Base-by-base conservation (phyloP, 2,888 invertebrate species). In the Drosophila stalkeri region DNA sequence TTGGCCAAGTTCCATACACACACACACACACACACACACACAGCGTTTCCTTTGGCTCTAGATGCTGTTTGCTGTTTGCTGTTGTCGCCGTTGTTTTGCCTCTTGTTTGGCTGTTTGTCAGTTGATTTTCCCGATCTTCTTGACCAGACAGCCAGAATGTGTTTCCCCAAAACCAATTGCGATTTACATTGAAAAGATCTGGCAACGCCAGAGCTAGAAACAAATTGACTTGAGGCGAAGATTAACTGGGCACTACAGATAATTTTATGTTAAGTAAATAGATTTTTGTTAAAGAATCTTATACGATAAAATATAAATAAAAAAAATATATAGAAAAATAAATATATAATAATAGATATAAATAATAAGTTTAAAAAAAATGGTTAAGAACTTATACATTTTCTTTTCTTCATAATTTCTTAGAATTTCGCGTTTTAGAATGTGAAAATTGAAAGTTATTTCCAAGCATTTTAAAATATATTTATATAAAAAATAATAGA, bases 71-170 rank as follows among this genome's bases (percentile, higher is more conserved):
- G 72, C 64, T 56, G 66, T 54, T 51, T 59, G 60, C 61, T 52
- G 56, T 60, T 46, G 63, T 57, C 46, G 39, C 49, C 49, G 49
- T 49, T 49, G 49, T 49, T 49, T 49, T 11, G 49, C 18, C 51
- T 51, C 56, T 67, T 81, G 76, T 70, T 85, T 80, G 81, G 78
- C 64, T 77, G 81, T 62, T 89, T 87, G 52, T 54, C 52, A 37
- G 52, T 37, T 54, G 52, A 54, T 37, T 54, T 52, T 54, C 20
- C 23, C 52, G 35, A 54, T 54, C 49, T 37, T 20, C 51, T 51
- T 51, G 6, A 14, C 33, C 51, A 33, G 51, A 33, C 51, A 33
- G 51, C 51, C 51, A 33, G 51, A 33, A 51, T 51, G 51, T 51
- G 51, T 20, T 20, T 51, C 5, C 33, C n/a, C 51, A 14, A 46